Conservation (phyloP, 1,140 invertebrate genomes). For the Papilio polyxenes region DNA sequence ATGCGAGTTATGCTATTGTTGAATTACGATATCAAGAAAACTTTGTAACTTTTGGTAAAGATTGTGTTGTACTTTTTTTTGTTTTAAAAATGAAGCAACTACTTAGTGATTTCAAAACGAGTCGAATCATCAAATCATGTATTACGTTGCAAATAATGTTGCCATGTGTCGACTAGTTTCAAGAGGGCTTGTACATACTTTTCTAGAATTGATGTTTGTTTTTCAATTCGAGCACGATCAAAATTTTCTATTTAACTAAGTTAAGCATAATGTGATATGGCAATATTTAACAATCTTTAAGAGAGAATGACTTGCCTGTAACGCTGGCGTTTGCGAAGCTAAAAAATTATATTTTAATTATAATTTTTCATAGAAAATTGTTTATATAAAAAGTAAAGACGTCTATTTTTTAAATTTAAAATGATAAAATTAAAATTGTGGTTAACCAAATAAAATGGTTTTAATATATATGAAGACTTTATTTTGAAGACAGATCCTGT, state of each 20-base stretch:
- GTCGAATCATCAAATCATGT: not conserved
- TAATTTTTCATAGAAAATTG: not conserved
- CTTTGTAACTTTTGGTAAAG: too few relatives aligned
- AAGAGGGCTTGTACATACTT: not conserved
- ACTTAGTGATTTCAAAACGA: not conserved
- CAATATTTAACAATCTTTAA: not conserved
- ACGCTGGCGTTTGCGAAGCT: not conserved
- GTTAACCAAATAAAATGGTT: too few relatives aligned
- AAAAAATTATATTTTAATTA: not conserved
- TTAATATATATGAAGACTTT: too few relatives aligned
- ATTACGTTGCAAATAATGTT: not conserved
- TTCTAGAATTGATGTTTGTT: not conserved
- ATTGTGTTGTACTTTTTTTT: not conserved
- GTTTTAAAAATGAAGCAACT: not conserved
- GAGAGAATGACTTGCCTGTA: not conserved
- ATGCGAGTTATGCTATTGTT: too few relatives aligned
- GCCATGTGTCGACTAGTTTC: not conserved
- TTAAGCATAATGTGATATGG: constrained; percentile 9
- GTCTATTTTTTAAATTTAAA: too few relatives aligned
- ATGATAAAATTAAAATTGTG: too few relatives aligned
- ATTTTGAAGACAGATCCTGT: too few relatives aligned
- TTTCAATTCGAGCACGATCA: not conserved
- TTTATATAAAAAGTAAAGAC: too few relatives aligned
- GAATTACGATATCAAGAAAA: too few relatives aligned
- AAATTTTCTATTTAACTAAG: not conserved